Evolutionary conservation across 2,797 vertebrate genomes (phyloP).

Genomic region (Erethizon dorsatum): DNA sequence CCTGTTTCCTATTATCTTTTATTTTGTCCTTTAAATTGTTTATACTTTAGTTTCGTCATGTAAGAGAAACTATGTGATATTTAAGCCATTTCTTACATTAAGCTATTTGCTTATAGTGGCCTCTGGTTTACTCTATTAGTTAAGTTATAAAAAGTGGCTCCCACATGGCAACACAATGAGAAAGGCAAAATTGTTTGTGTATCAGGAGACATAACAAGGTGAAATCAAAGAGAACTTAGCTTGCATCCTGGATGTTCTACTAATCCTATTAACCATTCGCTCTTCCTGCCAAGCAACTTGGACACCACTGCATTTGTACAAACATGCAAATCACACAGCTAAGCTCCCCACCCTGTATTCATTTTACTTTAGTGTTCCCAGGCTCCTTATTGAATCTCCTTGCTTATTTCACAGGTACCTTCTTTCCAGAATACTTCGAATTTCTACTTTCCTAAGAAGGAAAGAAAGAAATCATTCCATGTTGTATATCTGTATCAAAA

Average conservation of each 20-base stretch:
- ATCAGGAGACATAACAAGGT: background rate
- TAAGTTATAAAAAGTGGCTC: background rate
- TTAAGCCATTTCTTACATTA: background rate
- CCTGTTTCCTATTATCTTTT: background rate
- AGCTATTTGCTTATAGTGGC: background rate
- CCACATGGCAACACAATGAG: background rate
- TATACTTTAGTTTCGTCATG: background rate
- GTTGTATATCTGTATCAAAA: background rate
- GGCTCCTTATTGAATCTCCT: background rate
- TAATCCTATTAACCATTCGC: background rate
- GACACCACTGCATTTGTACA: background rate
- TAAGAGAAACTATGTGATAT: background rate
- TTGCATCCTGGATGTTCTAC: constrained; percentile 1
- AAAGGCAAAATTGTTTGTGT: background rate
- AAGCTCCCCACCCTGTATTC: background rate
- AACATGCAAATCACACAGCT: background rate
- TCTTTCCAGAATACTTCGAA: background rate
- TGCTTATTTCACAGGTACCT: background rate
- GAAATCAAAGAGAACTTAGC: background rate
- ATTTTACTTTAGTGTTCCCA: background rate
- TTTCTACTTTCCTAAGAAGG: background rate
- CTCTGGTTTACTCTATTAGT: background rate
- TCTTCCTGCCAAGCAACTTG: background rate
- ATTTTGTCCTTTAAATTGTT: background rate
- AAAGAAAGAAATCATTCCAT: constrained; percentile 10